phyloP scores from a whole-genome alignment of 2,888 invertebrate species.

The Nebria brevicollis region DNA sequence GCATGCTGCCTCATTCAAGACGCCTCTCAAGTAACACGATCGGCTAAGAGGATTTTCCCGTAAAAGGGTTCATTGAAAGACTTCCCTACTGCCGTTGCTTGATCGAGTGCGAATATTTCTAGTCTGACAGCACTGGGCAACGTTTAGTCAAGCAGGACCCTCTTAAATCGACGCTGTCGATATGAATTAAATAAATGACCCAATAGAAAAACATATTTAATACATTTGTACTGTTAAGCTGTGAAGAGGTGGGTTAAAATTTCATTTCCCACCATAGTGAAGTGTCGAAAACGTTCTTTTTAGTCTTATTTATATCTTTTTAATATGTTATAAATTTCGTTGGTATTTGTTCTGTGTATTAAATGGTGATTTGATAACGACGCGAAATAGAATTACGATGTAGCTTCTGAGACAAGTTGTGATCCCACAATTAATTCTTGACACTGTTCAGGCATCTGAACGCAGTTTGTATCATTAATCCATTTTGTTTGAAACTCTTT shows the following conservation, averaged over 20 bases:
- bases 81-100: neutral
- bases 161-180: neutral
- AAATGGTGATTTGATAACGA: too few species aligned
- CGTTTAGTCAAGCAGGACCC: neutral
- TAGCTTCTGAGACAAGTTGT: neutral
- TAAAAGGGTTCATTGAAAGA: constrained; percentile 1
- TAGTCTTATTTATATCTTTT: too few species aligned
- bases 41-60: neutral
- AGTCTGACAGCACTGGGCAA: neutral
- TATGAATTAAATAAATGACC: neutral
- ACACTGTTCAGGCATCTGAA: neutral
- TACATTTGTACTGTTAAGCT: too few species aligned
- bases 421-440: neutral
- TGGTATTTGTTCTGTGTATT: too few species aligned
- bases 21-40: neutral
- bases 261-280: too few species aligned
- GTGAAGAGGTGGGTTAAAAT: too few species aligned
- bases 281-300: too few species aligned
- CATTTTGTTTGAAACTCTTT: neutral
- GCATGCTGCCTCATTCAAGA: neutral
- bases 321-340: too few species aligned
- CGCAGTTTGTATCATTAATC: neutral
- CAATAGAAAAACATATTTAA: too few species aligned
- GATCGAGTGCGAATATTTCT: neutral
- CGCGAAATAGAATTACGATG: too few species aligned